A percentile compares a stretch with the other conserved stretches of the same genome.
phyloP scores from a whole-genome alignment of 1,140 invertebrate genomes.

The Sweltsa coloradensis region DNA sequence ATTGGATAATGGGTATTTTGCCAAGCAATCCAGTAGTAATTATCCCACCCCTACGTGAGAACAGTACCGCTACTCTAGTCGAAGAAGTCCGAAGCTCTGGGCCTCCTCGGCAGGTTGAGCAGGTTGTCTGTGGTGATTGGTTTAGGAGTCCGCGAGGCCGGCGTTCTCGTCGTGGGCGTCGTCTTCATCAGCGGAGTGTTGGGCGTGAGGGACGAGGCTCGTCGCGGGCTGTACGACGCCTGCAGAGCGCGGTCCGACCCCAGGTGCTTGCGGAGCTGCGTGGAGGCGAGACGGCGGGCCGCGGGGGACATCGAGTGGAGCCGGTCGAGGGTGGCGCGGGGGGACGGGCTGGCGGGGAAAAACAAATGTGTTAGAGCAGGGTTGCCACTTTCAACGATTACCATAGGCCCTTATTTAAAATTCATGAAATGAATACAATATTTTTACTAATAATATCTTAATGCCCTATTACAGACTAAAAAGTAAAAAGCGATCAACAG shows the following conservation, averaged over 20 bases:
- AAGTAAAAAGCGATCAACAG: no score
- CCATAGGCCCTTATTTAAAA: no score
- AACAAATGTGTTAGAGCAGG: no score
- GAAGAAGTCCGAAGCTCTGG: constrained; percentile 52
- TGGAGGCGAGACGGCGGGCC: constrained; percentile 66
- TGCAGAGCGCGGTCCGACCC: constrained; percentile 35
- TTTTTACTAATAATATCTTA: no score
- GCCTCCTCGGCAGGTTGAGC: constrained; percentile 47
- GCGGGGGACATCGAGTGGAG: constrained; percentile 89
- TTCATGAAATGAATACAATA: no score
- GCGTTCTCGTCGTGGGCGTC: constrained; percentile 9
- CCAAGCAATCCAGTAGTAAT: no score
- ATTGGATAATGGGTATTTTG: no score
- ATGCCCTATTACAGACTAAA: no score
- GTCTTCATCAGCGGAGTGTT: constrained; percentile 26
- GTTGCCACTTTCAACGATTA: no score
- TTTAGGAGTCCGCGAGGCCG: constrained; percentile 17
- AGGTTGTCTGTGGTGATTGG: no score
- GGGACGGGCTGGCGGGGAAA: constrained; percentile 34
- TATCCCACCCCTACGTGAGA: no score
- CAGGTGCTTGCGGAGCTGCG: constrained; percentile 37
- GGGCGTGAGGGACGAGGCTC: constrained; percentile 20
- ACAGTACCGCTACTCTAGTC: no score
- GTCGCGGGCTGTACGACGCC: constrained; percentile 39
- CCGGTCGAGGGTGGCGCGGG: constrained; percentile 57